Evolutionary conservation across 2,113 vertebrate species (phyloP), one percentile per base, ranked within the genome.

Genomic region (Chaetura pelagica): DNA sequence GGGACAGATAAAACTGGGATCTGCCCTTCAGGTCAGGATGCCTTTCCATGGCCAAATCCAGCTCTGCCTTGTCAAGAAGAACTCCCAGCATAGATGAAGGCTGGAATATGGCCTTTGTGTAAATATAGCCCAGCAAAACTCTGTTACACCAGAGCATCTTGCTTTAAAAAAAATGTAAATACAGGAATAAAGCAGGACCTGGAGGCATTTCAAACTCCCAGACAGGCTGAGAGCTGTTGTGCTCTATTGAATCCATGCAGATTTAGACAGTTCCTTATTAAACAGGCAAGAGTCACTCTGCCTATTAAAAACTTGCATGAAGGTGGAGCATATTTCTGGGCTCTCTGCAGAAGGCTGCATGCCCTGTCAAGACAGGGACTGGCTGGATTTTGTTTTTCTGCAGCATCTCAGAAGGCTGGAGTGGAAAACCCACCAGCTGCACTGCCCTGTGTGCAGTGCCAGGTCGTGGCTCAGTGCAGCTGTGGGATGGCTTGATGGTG

Each of bases 401-500:
- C 75, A 73, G 74, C 90, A 94, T 72, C 75, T 77, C 46, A 61
- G 67, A 77, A 62, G 79, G 88, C 48, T 93, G 90, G 84, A 91
- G 81, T 12, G 17, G 15, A 67, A 93, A 94, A 71, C 6, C 75
- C 83, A 86, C 0, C 75, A 80, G 72, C 89, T 92, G 87, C 68
- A 40, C 30, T 84, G 29, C 44, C 63, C 29, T 35, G n/a, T 61
- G 79, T 1, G 8, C 59, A 55, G 35, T 61, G 79, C 75, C 93
- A 90, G 80, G 44, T 26, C 3, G 0, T 51, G 0, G 6, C 9
- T 73, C 83, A 62, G 76, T 71, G 87, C 72, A 93, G 89, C 94
- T 94, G 94, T 54, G 80, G 84, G 57, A 63, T 81, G 73, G 19
- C 52, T 66, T 10, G 63, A 35, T 71, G 77, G 34, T 40, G 49